phyloP scores from a whole-genome alignment of 1,140 invertebrate species.

The Ceratosolen fusciceps region DNA sequence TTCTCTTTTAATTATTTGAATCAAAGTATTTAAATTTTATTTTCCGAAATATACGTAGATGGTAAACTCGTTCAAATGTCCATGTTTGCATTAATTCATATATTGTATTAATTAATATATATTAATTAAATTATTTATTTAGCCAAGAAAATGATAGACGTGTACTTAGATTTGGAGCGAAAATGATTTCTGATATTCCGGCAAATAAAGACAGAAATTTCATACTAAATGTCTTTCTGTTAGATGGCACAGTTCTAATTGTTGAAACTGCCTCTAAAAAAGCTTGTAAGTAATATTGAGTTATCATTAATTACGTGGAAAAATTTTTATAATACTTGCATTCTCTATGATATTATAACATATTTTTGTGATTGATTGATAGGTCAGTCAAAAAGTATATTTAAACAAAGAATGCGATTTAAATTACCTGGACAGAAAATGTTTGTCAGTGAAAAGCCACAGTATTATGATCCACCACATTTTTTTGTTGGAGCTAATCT shows the following conservation, averaged over 20 bases:
- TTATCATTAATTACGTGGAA: background rate
- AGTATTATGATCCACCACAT: constrained; percentile 81
- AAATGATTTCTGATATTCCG: constrained; percentile 79
- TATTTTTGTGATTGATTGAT: constrained; percentile 6
- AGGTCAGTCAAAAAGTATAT: constrained; percentile 79
- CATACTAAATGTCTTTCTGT: constrained; percentile 85
- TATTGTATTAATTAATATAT: too few relatives aligned
- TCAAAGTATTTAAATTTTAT: too few relatives aligned
- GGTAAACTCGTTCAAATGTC: too few relatives aligned
- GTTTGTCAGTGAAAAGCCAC: constrained; percentile 78
- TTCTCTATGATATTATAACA: background rate
- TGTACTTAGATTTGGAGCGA: constrained; percentile 84
- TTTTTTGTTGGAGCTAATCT: constrained; percentile 86
- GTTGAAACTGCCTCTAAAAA: constrained; percentile 83
- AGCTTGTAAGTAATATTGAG: constrained; percentile 73
- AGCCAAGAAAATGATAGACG: constrained; percentile 82
- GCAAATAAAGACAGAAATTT: constrained; percentile 81
- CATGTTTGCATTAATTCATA: too few relatives aligned
- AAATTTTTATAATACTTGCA: background rate
- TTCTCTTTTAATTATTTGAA: too few relatives aligned
- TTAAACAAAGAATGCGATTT: constrained; percentile 77
- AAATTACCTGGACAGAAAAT: constrained; percentile 82
- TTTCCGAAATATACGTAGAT: too few relatives aligned
- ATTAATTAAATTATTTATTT: constrained; percentile 38
- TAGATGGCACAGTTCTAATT: constrained; percentile 87